A percentile compares a stretch with the other conserved stretches of the same genome.
phyloP scores from a whole-genome alignment of 2,888 invertebrate genomes.

The Abscondita cerata region DNA sequence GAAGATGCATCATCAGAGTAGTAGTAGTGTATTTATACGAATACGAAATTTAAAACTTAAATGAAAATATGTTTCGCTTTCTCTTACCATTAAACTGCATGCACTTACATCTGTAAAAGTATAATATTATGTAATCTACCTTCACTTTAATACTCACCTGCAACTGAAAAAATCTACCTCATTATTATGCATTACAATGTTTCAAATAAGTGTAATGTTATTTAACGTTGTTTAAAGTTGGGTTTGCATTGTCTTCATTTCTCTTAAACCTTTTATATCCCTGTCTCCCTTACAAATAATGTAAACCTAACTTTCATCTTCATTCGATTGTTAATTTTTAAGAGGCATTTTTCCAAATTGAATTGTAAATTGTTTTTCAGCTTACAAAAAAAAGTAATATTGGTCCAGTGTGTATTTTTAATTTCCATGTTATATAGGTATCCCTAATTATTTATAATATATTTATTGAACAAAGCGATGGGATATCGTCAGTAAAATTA shows the following conservation, averaged over 20 bases:
- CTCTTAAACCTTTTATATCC: constrained; percentile 2
- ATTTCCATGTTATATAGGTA: no score
- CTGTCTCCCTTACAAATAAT: constrained; percentile 15
- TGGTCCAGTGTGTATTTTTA: no score
- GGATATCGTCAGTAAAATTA: no score
- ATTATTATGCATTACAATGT: not conserved
- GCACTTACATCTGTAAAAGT: no score
- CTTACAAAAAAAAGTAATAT: no score
- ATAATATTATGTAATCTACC: not conserved
- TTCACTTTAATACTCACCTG: not conserved
- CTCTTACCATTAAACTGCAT: no score
- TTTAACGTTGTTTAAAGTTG: constrained; percentile 21
- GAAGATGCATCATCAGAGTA: no score
- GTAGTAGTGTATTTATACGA: no score
- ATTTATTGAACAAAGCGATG: no score
- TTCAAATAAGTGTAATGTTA: not conserved
- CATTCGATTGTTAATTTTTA: constrained; percentile 9
- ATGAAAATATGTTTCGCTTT: no score
- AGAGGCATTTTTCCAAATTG: constrained; percentile 6
- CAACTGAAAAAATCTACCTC: not conserved
- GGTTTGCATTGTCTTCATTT: constrained; percentile 29
- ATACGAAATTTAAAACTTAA: no score
- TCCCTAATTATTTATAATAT: no score
- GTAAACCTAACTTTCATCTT: constrained; percentile 26
- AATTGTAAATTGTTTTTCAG: constrained; percentile 2